Evolutionary conservation across 2,888 invertebrate species (phyloP).

Genomic region (Napeogenes sylphis): DNA sequence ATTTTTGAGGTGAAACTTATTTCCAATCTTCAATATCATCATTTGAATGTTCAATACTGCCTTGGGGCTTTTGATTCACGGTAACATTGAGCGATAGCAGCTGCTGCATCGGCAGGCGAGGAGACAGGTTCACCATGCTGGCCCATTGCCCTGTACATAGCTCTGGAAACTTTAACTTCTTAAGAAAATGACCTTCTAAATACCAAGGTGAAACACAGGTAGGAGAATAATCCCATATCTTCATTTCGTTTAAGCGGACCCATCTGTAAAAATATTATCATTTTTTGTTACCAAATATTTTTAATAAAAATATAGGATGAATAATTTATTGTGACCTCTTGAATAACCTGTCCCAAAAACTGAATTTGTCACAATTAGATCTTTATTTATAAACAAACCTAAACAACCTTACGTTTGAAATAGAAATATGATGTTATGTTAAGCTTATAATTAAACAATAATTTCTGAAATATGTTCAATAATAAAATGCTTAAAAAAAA

Average conservation of each 20-base stretch:
- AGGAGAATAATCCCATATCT: slow-evolving; percentile 83
- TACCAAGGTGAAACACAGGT: slow-evolving; percentile 85
- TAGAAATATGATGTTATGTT: too few species aligned
- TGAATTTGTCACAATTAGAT: too few species aligned
- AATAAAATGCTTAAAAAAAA: too few species aligned
- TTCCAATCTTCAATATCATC: slow-evolving; percentile 25
- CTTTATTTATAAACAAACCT: too few species aligned
- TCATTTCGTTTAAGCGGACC: slow-evolving; percentile 81
- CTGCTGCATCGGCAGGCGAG: slow-evolving; percentile 79
- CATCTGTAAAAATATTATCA: slow-evolving; percentile 68
- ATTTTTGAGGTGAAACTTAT: too few species aligned
- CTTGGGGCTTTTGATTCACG: slow-evolving; percentile 71
- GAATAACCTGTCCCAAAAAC: too few species aligned
- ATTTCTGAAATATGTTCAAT: too few species aligned
- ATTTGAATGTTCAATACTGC: slow-evolving; percentile 66
- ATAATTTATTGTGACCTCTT: too few species aligned
- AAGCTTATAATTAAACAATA: too few species aligned
- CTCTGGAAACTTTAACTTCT: slow-evolving; percentile 83
- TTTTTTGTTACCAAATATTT: not conserved
- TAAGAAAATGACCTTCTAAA: slow-evolving; percentile 82
- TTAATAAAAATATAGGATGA: too few species aligned
- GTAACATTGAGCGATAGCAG: slow-evolving; percentile 69
- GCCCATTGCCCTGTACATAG: slow-evolving; percentile 88
- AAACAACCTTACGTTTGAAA: too few species aligned
- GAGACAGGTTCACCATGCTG: slow-evolving; percentile 84